Evolutionary conservation across 2,113 vertebrate genomes (phyloP), one percentile per base, ranked within the genome.

Genomic region (Rhinolophus sinicus): DNA sequence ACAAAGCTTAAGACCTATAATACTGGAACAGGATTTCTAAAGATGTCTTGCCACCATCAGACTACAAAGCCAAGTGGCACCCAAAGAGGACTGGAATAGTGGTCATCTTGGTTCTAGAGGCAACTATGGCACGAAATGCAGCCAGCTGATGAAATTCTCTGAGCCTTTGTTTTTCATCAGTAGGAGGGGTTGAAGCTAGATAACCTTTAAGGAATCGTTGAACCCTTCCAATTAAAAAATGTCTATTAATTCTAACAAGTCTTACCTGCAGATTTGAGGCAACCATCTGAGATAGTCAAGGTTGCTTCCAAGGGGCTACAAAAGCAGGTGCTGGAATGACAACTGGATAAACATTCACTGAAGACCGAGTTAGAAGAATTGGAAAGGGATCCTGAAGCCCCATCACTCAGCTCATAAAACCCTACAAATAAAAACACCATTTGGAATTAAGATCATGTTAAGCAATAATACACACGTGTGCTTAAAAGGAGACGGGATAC

Each of bases 291-390:
- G 97, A 99, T 97, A 95, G 98, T 99, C 98, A 99, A 97, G 90
- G 99, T 99, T 97, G 99, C 98, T 97, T 99, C 99, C 96, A 99
- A 98, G 96, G 99, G 99, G 96, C 99, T 99, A 98, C 99, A 99
- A 98, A 99, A 99, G 98, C 99, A 99, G 98, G 99, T 99, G 98
- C 99, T 99, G 97, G 99, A 99, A 97, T 99, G 99, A 98, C 99
- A 99, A 98, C 99, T 99, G 98, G 99, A 99, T 98, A 99, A 99
- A 99, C 99, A 99, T 92, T 99, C 99, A 94, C 99, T 99, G 99
- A 99, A 99, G 97, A 99, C 99, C 0, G 99, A 99, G 98, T 99
- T 99, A 64, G 99, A 99, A 4, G 99, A 99, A 98, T 99, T 99
- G 92, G 99, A 99, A 92, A 99, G 99, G 7, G 99, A 99, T 93